Evolutionary conservation across 2,113 vertebrate species (phyloP).

Genomic region (Centrocercus urophasianus): DNA sequence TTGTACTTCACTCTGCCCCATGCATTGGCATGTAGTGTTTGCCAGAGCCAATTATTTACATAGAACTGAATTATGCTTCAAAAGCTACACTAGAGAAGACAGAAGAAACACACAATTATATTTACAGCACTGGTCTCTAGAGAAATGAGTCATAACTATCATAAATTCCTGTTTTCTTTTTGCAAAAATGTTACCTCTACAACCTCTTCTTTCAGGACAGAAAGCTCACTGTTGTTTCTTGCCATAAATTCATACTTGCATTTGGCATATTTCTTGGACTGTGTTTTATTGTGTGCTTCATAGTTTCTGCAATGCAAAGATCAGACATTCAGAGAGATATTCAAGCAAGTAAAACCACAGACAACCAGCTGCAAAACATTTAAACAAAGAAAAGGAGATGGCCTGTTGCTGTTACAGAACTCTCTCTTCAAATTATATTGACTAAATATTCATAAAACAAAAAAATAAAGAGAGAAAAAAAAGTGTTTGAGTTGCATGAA

Average conservation of each 20-base stretch:
- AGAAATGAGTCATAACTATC: background rate
- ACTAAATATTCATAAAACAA: background rate
- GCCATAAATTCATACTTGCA: conserved; percentile 95
- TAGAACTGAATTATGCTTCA: background rate
- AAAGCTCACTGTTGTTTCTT: conserved; percentile 93
- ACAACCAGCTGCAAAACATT: background rate
- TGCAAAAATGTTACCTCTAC: conserved; percentile 85
- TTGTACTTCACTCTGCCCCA: background rate
- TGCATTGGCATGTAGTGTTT: background rate
- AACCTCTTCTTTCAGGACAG: conserved; percentile 91
- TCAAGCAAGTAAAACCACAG: background rate
- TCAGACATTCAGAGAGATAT: background rate
- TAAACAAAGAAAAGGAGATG: background rate
- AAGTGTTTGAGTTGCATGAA: background rate
- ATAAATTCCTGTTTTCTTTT: background rate
- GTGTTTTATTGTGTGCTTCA: conserved; percentile 76
- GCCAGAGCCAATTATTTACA: background rate
- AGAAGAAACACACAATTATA: background rate
- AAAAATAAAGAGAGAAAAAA: background rate
- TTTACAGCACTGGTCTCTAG: background rate
- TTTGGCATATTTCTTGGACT: conserved; percentile 88
- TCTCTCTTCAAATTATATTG: background rate
- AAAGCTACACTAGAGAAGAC: background rate
- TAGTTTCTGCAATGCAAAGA: conserved; percentile 79
- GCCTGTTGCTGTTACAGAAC: background rate